phyloP scores from a whole-genome alignment of 2,113 vertebrate species.

The Saguinus midas region DNA sequence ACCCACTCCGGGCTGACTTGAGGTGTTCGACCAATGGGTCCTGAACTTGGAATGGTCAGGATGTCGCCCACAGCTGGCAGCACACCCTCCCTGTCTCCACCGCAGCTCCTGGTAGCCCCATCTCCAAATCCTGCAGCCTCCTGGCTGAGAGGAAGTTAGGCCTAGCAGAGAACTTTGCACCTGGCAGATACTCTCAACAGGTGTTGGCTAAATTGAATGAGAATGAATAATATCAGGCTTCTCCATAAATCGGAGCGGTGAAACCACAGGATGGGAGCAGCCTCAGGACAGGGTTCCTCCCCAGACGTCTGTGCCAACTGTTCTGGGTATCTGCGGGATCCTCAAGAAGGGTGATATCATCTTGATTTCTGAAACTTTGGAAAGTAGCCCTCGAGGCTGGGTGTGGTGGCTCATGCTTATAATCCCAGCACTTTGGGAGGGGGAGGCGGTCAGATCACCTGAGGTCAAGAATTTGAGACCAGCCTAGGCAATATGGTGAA shows the following conservation, averaged over 20 bases:
- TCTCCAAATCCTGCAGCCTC: background rate
- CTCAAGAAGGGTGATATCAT: background rate
- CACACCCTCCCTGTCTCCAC: background rate
- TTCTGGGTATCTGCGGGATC: background rate
- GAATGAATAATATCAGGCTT: background rate
- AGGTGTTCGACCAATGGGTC: too few species aligned
- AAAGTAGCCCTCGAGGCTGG: background rate
- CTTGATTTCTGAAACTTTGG: background rate
- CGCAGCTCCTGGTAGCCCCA: fast-evolving
- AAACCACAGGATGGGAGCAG: background rate
- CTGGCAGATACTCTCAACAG: background rate
- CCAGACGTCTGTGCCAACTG: background rate
- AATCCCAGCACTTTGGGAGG: too few species aligned
- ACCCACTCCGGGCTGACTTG: background rate
- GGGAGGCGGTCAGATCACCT: fast-evolving
- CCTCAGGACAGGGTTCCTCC: background rate
- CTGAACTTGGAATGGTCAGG: too few species aligned
- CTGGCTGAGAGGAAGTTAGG: background rate
- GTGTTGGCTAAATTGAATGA: background rate
- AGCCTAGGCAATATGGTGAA: too few species aligned
- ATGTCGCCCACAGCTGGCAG: background rate
- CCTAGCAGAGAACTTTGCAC: background rate
- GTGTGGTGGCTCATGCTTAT: too few species aligned
- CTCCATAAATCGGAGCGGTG: background rate
- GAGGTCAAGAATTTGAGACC: too few species aligned